phyloP scores from a whole-genome alignment of 2,797 vertebrate species.

The Diplodus sargus region DNA sequence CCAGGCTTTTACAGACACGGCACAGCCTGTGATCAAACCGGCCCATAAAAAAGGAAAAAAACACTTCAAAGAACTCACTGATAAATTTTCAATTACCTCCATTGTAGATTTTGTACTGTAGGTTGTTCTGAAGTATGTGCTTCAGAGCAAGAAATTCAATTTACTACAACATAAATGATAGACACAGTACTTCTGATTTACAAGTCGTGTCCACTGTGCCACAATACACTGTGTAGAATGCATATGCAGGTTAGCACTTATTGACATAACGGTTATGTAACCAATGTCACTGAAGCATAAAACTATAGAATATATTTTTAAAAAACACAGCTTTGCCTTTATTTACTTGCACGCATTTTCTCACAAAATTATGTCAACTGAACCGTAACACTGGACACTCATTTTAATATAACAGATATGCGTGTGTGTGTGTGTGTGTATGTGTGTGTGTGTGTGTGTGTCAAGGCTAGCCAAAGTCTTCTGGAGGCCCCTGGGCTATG shows the following conservation, averaged over 20 bases:
- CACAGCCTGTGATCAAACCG: slow-evolving; percentile 70
- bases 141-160: slow-evolving; percentile 58
- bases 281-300: slow-evolving; percentile 4
- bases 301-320: neutral
- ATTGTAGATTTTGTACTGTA: slow-evolving; percentile 62
- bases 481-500: slow-evolving; percentile 62
- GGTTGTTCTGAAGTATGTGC: slow-evolving; percentile 59
- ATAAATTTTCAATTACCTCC: slow-evolving; percentile 77
- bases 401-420: slow-evolving; percentile 12
- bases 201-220: slow-evolving; percentile 39
- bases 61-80: slow-evolving; percentile 74
- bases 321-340: neutral
- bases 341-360: slow-evolving; percentile 3
- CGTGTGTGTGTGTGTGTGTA: slow-evolving; percentile 31
- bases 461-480: slow-evolving; percentile 73
- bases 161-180: slow-evolving; percentile 58
- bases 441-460: slow-evolving; percentile 15
- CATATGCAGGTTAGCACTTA: slow-evolving; percentile 39
- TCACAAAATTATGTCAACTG: slow-evolving; percentile 13
- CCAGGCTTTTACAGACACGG: slow-evolving; percentile 63
- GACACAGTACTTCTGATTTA: slow-evolving; percentile 46
- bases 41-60: slow-evolving; percentile 64
- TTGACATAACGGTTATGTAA: slow-evolving; percentile 39
- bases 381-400: neutral
- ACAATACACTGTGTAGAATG: slow-evolving; percentile 27